Base-by-base conservation (phyloP, 2,797 vertebrate genomes). In the Telmatherina bonti region DNA sequence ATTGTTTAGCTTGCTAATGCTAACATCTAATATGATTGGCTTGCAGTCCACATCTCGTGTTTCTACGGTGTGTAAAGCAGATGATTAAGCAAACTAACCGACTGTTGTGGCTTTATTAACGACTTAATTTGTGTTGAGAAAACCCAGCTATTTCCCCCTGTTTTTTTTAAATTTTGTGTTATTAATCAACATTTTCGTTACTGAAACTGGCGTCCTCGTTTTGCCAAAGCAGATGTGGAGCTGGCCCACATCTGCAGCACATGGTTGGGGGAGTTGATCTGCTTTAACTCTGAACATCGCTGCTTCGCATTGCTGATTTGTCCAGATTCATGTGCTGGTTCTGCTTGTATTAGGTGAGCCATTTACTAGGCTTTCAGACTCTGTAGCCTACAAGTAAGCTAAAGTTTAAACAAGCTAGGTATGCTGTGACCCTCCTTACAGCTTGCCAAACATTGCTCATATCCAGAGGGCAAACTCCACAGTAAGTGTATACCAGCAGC, bases 381-480 rank as follows among this genome's bases (percentile, higher is more conserved):
- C 29, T 27, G 72, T 62, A n/a, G n/a, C n/a, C n/a, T n/a, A 35
- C 43, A 47, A 62, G 59, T 24, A 8, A 67, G 74, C 65, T 85
- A 72, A 83, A 88, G 74, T 78, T 87, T 87, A 88, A 80, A 83
- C 86, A 47, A 66, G 15, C 59, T 10, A 7, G 8, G 38, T 57
- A 72, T 55, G 63, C 61, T 66, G 57, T 84, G 75, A 61, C 43
- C 72, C 36, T 72, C 43, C 56, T 38, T 30, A 35, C 29, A 72
- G 61, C 70, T 72, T 82, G 80, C 45, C 67, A 85, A 88, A 86
- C 72, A 84, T 52, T 29, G 57, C 67, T 78, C 55, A 72, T 52
- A 67, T 62, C 45, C 70, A 67, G 51, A 78, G 88, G 76, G 55
- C 90, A 91, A 91, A 89, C 82, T 90, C 88, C 87, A 90, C 51